phyloP scores from a whole-genome alignment of 2,797 vertebrate genomes.

The Chelidonichthys spinosus region DNA sequence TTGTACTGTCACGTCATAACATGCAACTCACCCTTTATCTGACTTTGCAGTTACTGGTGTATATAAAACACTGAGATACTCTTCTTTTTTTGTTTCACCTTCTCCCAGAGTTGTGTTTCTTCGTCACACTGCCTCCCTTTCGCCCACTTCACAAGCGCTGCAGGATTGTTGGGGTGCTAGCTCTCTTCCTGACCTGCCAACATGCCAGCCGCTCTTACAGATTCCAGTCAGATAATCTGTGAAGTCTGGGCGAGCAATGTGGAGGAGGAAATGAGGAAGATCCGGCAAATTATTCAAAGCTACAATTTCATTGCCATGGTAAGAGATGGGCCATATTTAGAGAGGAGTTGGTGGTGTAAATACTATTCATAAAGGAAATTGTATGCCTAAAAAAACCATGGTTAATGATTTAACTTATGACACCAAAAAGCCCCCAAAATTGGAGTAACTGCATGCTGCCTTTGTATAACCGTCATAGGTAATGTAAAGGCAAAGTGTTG shows the following conservation, averaged over 20 bases:
- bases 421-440: too few relatives aligned
- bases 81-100: neutral
- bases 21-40: too few relatives aligned
- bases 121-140: slow-evolving; percentile 9
- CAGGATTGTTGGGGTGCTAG: slow-evolving; percentile 54
- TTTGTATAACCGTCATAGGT: too few relatives aligned
- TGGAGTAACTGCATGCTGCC: too few relatives aligned
- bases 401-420: too few relatives aligned
- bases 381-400: too few relatives aligned
- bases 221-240: slow-evolving; percentile 98
- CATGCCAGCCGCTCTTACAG: slow-evolving; percentile 98
- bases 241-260: slow-evolving; percentile 99
- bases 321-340: neutral
- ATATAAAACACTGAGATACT: neutral
- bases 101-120: slow-evolving; percentile 32
- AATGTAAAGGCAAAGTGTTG: neutral
- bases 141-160: slow-evolving; percentile 16
- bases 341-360: neutral
- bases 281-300: slow-evolving; percentile 95
- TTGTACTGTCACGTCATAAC: too few relatives aligned
- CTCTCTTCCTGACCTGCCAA: slow-evolving; percentile 68
- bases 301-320: slow-evolving; percentile 99
- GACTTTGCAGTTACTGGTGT: too few relatives aligned
- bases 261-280: slow-evolving; percentile 98
- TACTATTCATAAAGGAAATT: too few relatives aligned